These are phyloP conservation scores for Pyxicephalus adspersus DNA, from an alignment of 2,113 vertebrate species.

Conservation along the genomic window DNA sequence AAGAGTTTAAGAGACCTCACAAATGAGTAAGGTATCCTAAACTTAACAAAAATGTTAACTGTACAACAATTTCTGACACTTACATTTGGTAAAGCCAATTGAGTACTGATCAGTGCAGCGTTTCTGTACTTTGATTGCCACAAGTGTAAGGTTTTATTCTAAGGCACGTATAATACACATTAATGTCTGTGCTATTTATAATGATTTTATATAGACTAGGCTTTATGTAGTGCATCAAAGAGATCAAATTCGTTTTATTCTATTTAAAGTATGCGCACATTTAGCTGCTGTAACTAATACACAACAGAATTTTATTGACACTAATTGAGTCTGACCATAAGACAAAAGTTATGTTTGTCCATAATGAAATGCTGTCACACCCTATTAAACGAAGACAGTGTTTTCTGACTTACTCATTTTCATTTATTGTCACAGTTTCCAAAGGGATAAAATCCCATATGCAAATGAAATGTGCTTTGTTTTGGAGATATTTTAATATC, in stretches of 20 bases:
- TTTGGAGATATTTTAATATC: neutral
- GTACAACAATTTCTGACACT: no score
- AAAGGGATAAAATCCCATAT: neutral
- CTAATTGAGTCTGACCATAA: slow-evolving; percentile 23
- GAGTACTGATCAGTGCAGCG: no score
- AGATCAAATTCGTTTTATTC: neutral
- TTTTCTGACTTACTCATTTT: slow-evolving; percentile 9
- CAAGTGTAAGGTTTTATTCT: no score
- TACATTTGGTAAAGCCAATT: no score
- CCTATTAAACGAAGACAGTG: neutral
- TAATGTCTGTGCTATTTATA: no score
- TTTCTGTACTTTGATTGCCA: no score
- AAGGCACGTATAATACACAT: no score
- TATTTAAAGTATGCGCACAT: neutral
- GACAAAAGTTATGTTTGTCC: slow-evolving; percentile 31
- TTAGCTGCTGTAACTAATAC: neutral
- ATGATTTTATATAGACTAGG: neutral
- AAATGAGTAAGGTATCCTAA: no score
- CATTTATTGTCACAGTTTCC: slow-evolving; percentile 12
- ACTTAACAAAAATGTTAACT: no score
- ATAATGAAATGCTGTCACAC: slow-evolving; percentile 33
- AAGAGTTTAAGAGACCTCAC: no score
- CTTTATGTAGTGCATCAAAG: neutral
- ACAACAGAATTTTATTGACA: slow-evolving; percentile 16
- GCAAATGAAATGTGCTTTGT: slow-evolving; percentile 12